These are phyloP conservation scores for Quiscalus mexicanus DNA, from an alignment of 2,113 vertebrate genomes.

Conservation along the genomic window DNA sequence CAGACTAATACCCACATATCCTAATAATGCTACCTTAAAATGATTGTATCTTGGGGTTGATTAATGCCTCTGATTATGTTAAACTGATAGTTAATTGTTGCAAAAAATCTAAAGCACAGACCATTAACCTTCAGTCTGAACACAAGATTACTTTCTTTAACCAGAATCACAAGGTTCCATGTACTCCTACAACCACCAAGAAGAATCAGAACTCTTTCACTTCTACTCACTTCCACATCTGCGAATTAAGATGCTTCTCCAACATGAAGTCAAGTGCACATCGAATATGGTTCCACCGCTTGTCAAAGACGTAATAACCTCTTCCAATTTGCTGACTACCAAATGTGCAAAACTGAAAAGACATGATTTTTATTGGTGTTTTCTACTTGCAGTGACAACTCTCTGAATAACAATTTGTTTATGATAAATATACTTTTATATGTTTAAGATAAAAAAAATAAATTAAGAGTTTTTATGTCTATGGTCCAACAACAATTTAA, in stretches of 20 bases:
- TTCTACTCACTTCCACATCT: slow-evolving; percentile 95
- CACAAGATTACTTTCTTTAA: not conserved
- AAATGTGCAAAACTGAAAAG: slow-evolving; percentile 93
- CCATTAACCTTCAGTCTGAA: not conserved
- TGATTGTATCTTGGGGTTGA: not conserved
- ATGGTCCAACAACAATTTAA: not conserved
- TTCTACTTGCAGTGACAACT: not conserved
- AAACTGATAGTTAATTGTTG: not conserved
- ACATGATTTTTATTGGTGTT: not conserved
- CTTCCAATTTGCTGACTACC: slow-evolving; percentile 94
- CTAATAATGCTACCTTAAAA: not conserved
- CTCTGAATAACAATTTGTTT: not conserved
- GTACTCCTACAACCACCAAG: not conserved
- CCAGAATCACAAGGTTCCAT: not conserved
- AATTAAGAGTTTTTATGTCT: not conserved
- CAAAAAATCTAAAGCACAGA: not conserved
- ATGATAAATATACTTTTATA: not conserved
- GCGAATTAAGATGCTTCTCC: slow-evolving; percentile 96
- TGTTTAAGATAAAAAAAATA: not conserved
- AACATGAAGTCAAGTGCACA: slow-evolving; percentile 92
- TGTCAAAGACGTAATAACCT: slow-evolving; percentile 93
- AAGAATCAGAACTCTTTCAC: not conserved
- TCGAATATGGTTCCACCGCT: slow-evolving; percentile 92
- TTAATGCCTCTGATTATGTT: not conserved
- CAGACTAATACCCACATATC: not conserved